Evolutionary conservation across 2,113 vertebrate genomes (phyloP), one percentile per base, ranked within the genome.

Genomic region (Malurus alboscapulatus): DNA sequence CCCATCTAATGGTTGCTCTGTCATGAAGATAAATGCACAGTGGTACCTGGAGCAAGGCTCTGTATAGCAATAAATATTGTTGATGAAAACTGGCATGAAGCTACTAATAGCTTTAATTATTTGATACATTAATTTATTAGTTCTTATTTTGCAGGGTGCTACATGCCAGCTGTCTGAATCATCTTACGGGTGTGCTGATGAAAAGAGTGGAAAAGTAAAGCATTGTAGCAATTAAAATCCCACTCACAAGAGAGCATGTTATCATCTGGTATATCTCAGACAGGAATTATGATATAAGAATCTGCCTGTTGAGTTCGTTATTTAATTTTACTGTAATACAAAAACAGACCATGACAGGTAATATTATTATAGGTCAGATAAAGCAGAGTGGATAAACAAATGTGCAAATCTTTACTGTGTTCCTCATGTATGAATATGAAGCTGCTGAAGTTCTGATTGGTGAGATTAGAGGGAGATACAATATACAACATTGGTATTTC

Each of bases 71-170:
- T 75, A 87, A 94, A 92, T 85, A 74, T 8, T 85, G 42, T 34
- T 59, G 83, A 79, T 85, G 89, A 92, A 96, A 96, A 73, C 24
- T 76, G 58, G 34, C 3, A 5, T 50, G 61, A 87, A 80, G 32
- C 38, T 92, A 32, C 67, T 95, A 96, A 91, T 68, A 88, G 69
- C 63, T 92, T 63, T 93, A 94, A 96, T 96, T 94, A 95, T 94
- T 96, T 86, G 77, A 95, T 88, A 82, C 22, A 66, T 84, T 77
- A 62, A 91, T 92, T 89, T 83, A 93, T 92, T 94, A 85, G 34
- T 55, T 89, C 69, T 73, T 50, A 30, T 63, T 96, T 89, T 89
- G 36, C 74, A n/a, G 63, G 84, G 40, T 69, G 51, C 50, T 87
- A 34, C 29, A 21, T 72, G 45, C n/a, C 62, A 92, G 57, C 47